Evolutionary conservation across 1,140 invertebrate genomes (phyloP).

Genomic region (Ladona fulva): DNA sequence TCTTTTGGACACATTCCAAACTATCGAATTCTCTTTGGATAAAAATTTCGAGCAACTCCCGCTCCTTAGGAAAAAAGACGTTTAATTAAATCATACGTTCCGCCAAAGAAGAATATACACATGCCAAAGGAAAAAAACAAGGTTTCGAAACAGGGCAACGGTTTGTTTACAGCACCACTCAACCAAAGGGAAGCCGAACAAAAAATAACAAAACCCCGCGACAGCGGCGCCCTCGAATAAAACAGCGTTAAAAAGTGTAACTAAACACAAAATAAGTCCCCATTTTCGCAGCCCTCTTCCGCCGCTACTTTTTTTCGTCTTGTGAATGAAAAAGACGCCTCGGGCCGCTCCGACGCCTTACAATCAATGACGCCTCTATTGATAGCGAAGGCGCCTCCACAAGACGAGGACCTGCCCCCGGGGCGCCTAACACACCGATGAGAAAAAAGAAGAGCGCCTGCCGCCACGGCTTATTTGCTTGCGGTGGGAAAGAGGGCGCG

Average conservation of each 20-base stretch:
- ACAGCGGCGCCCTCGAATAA: background rate
- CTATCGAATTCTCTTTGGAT: no score
- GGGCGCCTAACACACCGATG: background rate
- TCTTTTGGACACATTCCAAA: no score
- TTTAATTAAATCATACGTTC: no score
- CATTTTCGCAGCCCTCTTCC: background rate
- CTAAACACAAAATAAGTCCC: background rate
- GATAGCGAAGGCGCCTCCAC: background rate
- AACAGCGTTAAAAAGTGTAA: background rate
- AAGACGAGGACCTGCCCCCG: background rate
- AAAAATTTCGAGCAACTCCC: no score
- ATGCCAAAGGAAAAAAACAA: background rate
- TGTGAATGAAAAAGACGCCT: background rate
- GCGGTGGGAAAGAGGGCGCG: background rate
- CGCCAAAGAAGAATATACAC: background rate
- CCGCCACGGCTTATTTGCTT: background rate
- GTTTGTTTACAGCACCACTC: background rate
- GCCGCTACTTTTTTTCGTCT: background rate
- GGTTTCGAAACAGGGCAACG: background rate
- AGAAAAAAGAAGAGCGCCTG: background rate
- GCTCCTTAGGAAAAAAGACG: no score
- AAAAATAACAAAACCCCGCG: background rate
- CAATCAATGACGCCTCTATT: background rate
- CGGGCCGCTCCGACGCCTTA: no score
- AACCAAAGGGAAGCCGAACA: background rate